Base-by-base conservation (phyloP, 2,797 vertebrate species). In the Phrynocephalus vlangalii region DNA sequence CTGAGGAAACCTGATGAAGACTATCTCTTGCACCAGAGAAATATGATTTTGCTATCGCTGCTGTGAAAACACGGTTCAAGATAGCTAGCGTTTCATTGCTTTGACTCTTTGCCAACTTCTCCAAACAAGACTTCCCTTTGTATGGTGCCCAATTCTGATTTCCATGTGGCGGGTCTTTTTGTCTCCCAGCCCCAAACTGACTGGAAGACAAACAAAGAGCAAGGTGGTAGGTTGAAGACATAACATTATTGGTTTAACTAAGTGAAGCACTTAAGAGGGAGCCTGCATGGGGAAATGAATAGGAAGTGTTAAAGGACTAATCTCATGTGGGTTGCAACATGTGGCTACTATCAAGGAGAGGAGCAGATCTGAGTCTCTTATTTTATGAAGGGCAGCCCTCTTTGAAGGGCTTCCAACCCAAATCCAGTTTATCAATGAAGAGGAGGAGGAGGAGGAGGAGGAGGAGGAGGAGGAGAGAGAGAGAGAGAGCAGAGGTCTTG, bases 1-100 rank as follows among this genome's bases (percentile, higher is more conserved):
- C 82, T 88, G 88, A 86, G 88, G 91, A 92, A 94, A 94, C 85
- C 33, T 0, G 87, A 93, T 63, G 93, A 94, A 93, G 95, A 87
- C 83, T 77, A 87, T 16, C 24, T 86, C 90, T 80, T 86, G 92
- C 92, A 89, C 90, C 91, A 88, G 85, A 89, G 94, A 93, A 92
- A 92, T 84, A 30, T 0, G 88, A 93, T 93, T 94, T 92, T 0
- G 5, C 87, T 68, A 90, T 0, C 0, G 50, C 90, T 60, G 92
- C 93, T 94, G 93, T 85, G 92, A 90, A 92, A 90, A 89, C 83
- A 77, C 86, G 89, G 93, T 91, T 24, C 83, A 0, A 86, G 91
- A 18, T 90, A 86, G 91, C 50, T 28, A 56, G 73, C 15, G 18
- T 88, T 90, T 86, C 91, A 11, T 91, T 2, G 1, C 89, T 18